Evolutionary conservation across 1,140 invertebrate genomes (phyloP).

Genomic region (Diorhabda elongata): DNA sequence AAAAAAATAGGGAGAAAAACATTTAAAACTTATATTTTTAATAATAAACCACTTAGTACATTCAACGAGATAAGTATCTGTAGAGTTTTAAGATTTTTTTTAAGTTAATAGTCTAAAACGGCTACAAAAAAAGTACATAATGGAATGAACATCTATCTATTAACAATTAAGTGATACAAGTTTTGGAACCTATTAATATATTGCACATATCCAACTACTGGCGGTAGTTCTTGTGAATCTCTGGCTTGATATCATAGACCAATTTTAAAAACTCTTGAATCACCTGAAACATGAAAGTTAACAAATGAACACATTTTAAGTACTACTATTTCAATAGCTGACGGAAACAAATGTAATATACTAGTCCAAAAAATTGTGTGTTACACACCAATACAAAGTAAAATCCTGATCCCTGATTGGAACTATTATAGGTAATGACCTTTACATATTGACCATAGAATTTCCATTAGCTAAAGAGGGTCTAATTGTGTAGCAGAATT

Average conservation of each 20-base stretch:
- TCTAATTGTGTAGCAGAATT: no score
- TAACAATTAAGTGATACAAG: background rate
- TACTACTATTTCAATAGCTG: no score
- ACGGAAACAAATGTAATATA: no score
- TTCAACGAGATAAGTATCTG: background rate
- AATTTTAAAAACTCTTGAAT: slow-evolving; percentile 76
- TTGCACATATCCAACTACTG: slow-evolving; percentile 33
- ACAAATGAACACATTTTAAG: background rate
- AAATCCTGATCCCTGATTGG: no score
- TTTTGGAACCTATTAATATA: background rate
- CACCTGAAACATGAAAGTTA: slow-evolving; percentile 56
- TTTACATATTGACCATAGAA: no score
- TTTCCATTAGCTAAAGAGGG: no score
- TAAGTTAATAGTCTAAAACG: background rate
- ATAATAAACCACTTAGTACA: slow-evolving; percentile 3
- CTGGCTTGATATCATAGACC: slow-evolving; percentile 85
- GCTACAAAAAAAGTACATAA: slow-evolving; percentile 12
- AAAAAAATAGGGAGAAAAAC: no score
- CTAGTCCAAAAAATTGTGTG: no score
- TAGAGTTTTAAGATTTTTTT: background rate
- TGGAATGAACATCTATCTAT: slow-evolving; percentile 16
- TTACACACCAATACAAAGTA: no score
- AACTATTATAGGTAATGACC: no score
- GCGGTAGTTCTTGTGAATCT: slow-evolving; percentile 81
- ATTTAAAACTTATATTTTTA: no score